Conservation (phyloP, 2,888 invertebrate species). For the Cantharis flavilabris region DNA sequence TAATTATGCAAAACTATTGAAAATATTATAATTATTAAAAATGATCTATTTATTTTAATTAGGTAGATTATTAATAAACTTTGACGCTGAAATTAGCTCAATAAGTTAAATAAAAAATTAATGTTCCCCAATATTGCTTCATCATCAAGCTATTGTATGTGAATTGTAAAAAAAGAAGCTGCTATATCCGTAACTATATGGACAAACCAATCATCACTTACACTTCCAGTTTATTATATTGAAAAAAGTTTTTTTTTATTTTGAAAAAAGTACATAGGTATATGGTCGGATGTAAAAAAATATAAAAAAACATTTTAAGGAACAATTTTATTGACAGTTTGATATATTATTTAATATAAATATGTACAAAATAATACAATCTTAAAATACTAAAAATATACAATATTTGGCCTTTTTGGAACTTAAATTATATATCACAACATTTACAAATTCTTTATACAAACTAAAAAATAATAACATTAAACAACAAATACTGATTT, state of each 20-base stretch:
- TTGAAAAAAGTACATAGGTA: no score
- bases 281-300: not conserved
- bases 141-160: not conserved
- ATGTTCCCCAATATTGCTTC: not conserved
- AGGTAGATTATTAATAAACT: not conserved
- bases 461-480: not conserved
- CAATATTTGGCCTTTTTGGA: conserved; percentile 33
- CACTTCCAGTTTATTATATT: not conserved
- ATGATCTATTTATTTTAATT: not conserved
- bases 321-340: conserved; percentile 17
- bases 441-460: conserved; percentile 12
- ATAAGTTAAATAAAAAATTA: not conserved
- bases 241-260: not conserved
- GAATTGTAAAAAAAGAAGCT: not conserved
- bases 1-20: no score
- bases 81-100: not conserved
- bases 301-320: not conserved
- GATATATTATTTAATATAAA: conserved; percentile 30
- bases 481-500: conserved; percentile 5
- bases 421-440: conserved; percentile 24
- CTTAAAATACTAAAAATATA: conserved; percentile 10
- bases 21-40: no score
- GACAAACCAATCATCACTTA: not conserved
- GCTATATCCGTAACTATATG: not conserved
- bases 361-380: conserved; percentile 31